These are phyloP conservation scores for Reinhardtius hippoglossoides DNA, from an alignment of 2,113 vertebrate genomes.

Conservation along the genomic window DNA sequence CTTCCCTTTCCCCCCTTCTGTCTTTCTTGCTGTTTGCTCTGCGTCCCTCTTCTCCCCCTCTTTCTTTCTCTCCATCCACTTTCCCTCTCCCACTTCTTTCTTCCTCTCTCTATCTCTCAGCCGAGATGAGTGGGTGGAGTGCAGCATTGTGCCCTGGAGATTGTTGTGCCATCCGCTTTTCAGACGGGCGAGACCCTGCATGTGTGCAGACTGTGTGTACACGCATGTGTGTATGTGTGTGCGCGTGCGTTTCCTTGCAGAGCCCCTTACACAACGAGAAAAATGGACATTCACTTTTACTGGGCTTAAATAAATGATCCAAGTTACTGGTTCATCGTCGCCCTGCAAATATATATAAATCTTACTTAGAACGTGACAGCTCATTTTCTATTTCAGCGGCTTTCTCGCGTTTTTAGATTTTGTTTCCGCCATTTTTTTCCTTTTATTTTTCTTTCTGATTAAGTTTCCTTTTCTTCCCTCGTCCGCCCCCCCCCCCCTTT, in stretches of 20 bases:
- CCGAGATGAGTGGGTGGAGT: slow-evolving; percentile 76
- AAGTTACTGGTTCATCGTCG: slow-evolving; percentile 48
- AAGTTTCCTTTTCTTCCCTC: neutral
- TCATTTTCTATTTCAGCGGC: slow-evolving; percentile 48
- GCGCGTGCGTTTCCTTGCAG: neutral
- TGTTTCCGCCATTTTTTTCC: slow-evolving; percentile 1
- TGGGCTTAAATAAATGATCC: slow-evolving; percentile 52
- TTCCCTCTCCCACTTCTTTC: slow-evolving; percentile 37
- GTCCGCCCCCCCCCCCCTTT: slow-evolving; percentile 11
- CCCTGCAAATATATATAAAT: slow-evolving; percentile 60
- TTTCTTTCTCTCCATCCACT: slow-evolving; percentile 3
- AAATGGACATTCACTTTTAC: slow-evolving; percentile 47
- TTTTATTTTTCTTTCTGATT: slow-evolving; percentile 14
- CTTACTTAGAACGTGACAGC: slow-evolving; percentile 66
- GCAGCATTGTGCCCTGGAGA: slow-evolving; percentile 76
- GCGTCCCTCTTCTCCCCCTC: slow-evolving; percentile 14
- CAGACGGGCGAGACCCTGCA: slow-evolving; percentile 38
- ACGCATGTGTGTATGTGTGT: neutral
- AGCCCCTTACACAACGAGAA: slow-evolving; percentile 32
- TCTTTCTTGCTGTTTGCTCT: slow-evolving; percentile 22
- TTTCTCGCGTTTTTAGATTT: slow-evolving; percentile 7
- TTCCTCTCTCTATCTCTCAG: slow-evolving; percentile 59
- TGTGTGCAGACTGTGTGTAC: slow-evolving; percentile 10
- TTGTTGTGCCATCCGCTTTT: slow-evolving; percentile 69
- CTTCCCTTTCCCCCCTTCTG: slow-evolving; percentile 15